Evolutionary conservation across 1,140 invertebrate genomes (phyloP).

Genomic region (Hypsibius dujardini): DNA sequence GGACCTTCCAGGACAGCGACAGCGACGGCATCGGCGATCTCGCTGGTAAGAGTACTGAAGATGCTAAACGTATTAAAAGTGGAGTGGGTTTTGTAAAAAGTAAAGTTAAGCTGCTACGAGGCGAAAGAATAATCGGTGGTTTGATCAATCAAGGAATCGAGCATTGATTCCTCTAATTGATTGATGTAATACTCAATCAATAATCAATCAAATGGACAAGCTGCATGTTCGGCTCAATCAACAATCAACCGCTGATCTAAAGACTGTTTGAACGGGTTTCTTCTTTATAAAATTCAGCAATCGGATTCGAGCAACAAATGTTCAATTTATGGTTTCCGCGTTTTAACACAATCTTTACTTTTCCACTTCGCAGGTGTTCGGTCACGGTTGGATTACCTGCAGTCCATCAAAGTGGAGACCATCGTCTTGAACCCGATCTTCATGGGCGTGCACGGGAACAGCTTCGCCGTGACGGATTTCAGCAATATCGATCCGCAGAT

Average conservation of each 20-base stretch:
- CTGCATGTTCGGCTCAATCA: not conserved
- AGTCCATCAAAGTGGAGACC: not conserved
- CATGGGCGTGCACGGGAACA: not conserved
- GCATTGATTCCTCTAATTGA: not conserved
- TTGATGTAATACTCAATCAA: not conserved
- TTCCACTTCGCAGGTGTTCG: not conserved
- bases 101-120: not conserved
- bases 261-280: not conserved
- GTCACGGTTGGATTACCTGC: not conserved
- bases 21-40: constrained; percentile 4
- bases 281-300: not conserved
- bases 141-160: not conserved
- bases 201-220: not conserved
- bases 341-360: not conserved
- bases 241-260: not conserved
- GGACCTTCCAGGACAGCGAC: not conserved
- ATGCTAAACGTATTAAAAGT: not conserved
- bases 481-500: not conserved
- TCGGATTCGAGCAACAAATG: not conserved
- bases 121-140: not conserved
- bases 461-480: not conserved
- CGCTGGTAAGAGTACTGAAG: not conserved
- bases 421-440: not conserved
- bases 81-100: not conserved
- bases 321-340: not conserved